Evolutionary conservation across 2,797 vertebrate genomes (phyloP).

Genomic region (Pangasius larnaudii): DNA sequence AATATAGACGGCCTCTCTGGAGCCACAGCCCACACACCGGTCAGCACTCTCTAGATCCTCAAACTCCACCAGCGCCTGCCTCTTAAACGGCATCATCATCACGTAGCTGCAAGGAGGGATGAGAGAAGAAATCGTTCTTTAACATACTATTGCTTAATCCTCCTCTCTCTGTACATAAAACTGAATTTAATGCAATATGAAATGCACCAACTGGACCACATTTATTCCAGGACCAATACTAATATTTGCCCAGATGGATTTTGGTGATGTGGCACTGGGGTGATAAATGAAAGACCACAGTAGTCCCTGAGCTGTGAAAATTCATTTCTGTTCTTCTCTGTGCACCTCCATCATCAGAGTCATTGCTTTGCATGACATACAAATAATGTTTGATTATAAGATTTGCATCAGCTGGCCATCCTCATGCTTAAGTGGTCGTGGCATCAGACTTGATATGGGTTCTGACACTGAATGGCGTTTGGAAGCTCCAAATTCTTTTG

Average conservation of each 20-base stretch:
- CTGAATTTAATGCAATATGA: not conserved
- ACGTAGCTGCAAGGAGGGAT: constrained; percentile 83
- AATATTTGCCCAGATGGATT: constrained; percentile 27
- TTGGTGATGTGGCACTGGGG: not conserved
- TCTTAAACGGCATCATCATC: constrained; percentile 99
- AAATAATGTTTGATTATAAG: not conserved
- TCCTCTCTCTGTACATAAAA: not conserved
- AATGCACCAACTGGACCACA: constrained; percentile 16
- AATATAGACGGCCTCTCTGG: constrained; percentile 89
- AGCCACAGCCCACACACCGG: constrained; percentile 89
- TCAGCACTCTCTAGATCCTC: constrained; percentile 89
- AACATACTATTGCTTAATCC: not conserved
- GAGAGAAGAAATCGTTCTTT: not conserved
- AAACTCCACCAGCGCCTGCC: constrained; percentile 96
- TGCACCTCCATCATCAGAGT: not conserved
- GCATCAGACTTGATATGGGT: not conserved
- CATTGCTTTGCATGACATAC: not conserved
- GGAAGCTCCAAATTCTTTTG: not conserved
- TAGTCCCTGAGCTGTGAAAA: not conserved
- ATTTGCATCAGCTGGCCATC: constrained; percentile 12
- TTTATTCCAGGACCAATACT: not conserved
- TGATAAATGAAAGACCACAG: constrained; percentile 22
- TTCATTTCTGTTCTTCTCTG: not conserved
- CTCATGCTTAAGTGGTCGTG: not conserved
- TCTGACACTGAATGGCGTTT: not conserved